Evolutionary conservation across 2,113 vertebrate genomes (phyloP), one percentile per base, ranked within the genome.

Genomic region (Pithys albifrons): DNA sequence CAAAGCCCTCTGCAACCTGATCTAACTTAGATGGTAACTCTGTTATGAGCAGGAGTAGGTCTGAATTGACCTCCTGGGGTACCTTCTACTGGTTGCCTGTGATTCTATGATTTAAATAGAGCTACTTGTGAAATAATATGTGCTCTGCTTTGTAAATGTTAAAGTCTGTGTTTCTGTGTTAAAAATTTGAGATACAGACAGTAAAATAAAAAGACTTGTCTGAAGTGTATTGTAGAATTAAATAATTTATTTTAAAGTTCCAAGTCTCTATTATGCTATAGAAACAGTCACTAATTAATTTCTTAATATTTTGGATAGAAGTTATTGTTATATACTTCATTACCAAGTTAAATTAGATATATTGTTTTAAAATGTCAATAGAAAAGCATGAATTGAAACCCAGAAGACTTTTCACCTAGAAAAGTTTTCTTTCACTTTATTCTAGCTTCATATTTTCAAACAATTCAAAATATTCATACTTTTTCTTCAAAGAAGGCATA

Each of bases 381-480:
- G 57, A 57, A 84, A 22, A 80, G 6, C 39, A 93, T 51, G 16
- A 92, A 86, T 90, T 66, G 22, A 94, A 88, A 43, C 22, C 8
- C 49, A 70, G 25, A 85, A 70, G 31, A 62, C 46, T 67, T 89
- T 91, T 93, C 25, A 89, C 28, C 12, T 49, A 45, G n/a, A 84
- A 96, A 90, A 91, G 22, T 81, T 96, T 73, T 58, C 51, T 78
- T 92, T 33, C 19, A 45, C 31, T 85, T 83, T 83, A 57, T 62
- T 73, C 35, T 62, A 67, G 15, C 51, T 76, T 80, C 8, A 0
- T 80, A 37, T 80, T 70, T 96, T 82, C 35, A 95, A 88, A 69
- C 27, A 58, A 43, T 67, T 82, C 1, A 3, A 82, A 91, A 91
- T 54, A 89, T 3, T 83, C 37, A 43, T 4, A 25, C 11, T 66